A percentile compares a stretch with the other conserved stretches of the same genome.
Evolutionary conservation across 2,797 vertebrate species (phyloP).

Genomic region (Furcifer pardalis): DNA sequence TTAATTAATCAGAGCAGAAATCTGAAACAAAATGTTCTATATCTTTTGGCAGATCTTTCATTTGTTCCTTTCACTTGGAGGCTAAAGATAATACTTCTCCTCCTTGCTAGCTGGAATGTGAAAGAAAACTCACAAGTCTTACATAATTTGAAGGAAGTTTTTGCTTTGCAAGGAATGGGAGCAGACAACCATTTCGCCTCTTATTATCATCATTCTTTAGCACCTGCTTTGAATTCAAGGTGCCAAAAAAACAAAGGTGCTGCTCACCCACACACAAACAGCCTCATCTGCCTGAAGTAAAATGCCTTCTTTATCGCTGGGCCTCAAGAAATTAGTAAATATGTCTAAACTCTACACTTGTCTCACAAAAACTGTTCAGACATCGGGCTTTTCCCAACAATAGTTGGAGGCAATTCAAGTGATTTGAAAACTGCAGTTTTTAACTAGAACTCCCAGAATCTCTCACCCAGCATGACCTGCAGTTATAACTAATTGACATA

Average conservation of each 20-base stretch:
- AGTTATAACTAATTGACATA: too few relatives aligned
- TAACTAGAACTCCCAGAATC: too few relatives aligned
- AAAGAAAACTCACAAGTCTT: constrained; percentile 40
- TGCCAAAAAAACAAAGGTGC: constrained; percentile 35
- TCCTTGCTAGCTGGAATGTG: background rate
- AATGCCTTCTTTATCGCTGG: constrained; percentile 42
- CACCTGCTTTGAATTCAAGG: constrained; percentile 32
- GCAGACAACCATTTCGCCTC: constrained; percentile 46
- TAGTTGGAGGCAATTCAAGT: background rate
- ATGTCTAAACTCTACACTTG: background rate
- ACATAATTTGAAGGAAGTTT: constrained; percentile 49
- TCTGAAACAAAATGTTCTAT: background rate
- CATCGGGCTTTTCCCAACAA: background rate
- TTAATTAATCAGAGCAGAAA: constrained; percentile 6
- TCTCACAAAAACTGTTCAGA: background rate
- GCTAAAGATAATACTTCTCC: background rate
- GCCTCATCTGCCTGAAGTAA: constrained; percentile 40
- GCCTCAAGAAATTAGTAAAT: constrained; percentile 19
- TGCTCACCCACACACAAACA: too few relatives aligned
- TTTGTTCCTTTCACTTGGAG: background rate
- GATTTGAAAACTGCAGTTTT: too few relatives aligned
- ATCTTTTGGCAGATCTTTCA: background rate
- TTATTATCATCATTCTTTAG: constrained; percentile 41
- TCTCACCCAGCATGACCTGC: too few relatives aligned
- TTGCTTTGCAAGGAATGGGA: constrained; percentile 43